Conservation (phyloP, 1,140 invertebrate species). For the Pteromalus puparum region DNA sequence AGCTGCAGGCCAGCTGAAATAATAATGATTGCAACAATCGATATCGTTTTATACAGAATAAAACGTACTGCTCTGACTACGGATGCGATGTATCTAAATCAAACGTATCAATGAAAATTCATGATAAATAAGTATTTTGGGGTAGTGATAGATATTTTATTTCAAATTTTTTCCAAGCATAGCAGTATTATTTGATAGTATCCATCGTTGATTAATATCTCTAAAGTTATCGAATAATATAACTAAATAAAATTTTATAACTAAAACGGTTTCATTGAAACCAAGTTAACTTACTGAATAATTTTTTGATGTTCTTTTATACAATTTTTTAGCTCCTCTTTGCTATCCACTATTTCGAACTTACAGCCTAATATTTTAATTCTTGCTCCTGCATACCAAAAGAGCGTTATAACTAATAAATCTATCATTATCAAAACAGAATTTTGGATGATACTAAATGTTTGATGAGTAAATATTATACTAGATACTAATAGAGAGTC, state of each 20-base stretch:
- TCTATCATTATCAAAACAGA: conserved; percentile 49
- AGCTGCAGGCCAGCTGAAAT: conserved; percentile 4
- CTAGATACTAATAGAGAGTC: conserved; percentile 27
- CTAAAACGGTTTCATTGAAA: too few species aligned
- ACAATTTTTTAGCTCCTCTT: conserved; percentile 27
- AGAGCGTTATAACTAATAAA: conserved; percentile 52
- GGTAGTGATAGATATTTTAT: too few species aligned
- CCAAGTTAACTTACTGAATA: conserved; percentile 37
- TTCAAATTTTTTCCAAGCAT: too few species aligned
- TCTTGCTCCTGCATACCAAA: conserved; percentile 57
- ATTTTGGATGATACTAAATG: conserved; percentile 51
- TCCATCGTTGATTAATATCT: too few species aligned
- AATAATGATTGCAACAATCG: conserved; percentile 7
- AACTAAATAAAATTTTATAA: too few species aligned
- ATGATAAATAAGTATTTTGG: too few species aligned
- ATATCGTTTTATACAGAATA: neutral
- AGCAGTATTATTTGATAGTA: too few species aligned
- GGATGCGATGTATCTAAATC: neutral
- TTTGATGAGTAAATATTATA: conserved; percentile 56
- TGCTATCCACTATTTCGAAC: conserved; percentile 11
- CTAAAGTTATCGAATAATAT: too few species aligned
- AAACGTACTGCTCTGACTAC: neutral
- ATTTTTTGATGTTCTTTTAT: conserved; percentile 54
- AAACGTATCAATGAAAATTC: neutral
- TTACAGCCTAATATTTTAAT: conserved; percentile 55